Percentiles rank a stretch among this genome's conserved stretches.
These are phyloP conservation scores for Notarius quadriscutis DNA, from an alignment of 2,113 vertebrate genomes.

Conservation along the genomic window DNA sequence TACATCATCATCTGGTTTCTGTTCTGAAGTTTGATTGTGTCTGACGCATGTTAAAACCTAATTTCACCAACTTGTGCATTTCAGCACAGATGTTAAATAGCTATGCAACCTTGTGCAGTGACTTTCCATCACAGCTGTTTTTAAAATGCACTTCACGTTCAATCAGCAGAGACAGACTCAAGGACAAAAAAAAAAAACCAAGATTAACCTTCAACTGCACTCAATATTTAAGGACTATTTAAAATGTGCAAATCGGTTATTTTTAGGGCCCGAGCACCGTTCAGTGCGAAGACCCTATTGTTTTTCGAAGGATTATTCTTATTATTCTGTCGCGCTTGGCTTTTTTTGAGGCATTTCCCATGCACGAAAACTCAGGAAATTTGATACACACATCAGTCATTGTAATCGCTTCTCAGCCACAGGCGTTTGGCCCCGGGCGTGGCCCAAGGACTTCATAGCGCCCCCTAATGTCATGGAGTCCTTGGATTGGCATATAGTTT, in stretches of 20 bases:
- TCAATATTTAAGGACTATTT: neutral
- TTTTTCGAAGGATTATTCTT: neutral
- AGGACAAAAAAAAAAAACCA: neutral
- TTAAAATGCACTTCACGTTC: slow-evolving; percentile 13
- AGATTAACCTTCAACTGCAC: neutral
- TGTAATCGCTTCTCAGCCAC: no score
- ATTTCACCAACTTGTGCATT: slow-evolving; percentile 2
- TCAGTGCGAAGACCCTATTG: neutral
- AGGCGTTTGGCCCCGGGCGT: no score
- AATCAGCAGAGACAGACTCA: neutral
- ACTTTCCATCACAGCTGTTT: neutral
- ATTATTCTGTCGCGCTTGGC: no score
- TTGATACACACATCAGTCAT: no score
- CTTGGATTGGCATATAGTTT: no score
- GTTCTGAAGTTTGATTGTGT: slow-evolving; percentile 13
- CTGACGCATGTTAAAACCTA: neutral
- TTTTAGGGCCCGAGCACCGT: no score
- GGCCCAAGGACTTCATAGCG: no score
- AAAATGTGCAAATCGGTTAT: neutral
- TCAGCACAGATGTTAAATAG: neutral
- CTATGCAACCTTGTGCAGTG: slow-evolving; percentile 1
- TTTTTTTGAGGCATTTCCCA: no score
- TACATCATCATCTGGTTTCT: neutral
- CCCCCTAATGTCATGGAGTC: no score
- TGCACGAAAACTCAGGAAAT: no score